Evolutionary conservation across 2,888 invertebrate genomes (phyloP), one percentile per base, ranked within the genome.

Genomic region (Xestia rhomboidea): DNA sequence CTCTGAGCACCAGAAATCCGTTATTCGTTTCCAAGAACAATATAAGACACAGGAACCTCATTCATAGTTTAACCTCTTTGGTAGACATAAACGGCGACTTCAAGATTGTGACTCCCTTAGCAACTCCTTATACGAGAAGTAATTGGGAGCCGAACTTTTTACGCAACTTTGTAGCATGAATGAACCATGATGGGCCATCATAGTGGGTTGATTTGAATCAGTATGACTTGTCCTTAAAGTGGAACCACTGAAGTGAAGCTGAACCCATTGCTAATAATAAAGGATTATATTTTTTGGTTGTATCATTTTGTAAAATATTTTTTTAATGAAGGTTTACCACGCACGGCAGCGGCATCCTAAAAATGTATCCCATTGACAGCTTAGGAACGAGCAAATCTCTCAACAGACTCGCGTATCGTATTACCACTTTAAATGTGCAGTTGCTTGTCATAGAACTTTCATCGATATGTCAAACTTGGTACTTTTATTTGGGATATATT

Each of bases 21-120:
- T 84, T 86, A 62, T 41, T 87, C 13, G 44, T 83, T 24, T 84
- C 81, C 18, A 89, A 81, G 8, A 66, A 34, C 7, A 2, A 84
- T 74, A 84, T 86, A 2, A 81, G 82, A 30, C 81, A 79, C 75
- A 88, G 87, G 5, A 84, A 88, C 46, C 62, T 88, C 11, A 88
- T 88, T 82, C 79, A 76, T 1, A 81, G 44, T 18, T 86, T 83
- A 11, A 66, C 76, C 46, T 69, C 82, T 24, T 82, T 87, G 0
- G 49, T 87, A 21, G 87, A 90, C 77, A 81, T 88, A 60, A 87
- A 71, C 67, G 85, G 76, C 13, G 85, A 86, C 8, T 82, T 86
- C 27, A 87, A 81, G 73, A 84, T 81, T 41, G 82, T 86, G 30
- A 8, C 15, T 64, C 41, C 8, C 18, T 8, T 64, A 1, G 84